phyloP scores from a whole-genome alignment of 1,140 invertebrate species.

The Apis dorsata region DNA sequence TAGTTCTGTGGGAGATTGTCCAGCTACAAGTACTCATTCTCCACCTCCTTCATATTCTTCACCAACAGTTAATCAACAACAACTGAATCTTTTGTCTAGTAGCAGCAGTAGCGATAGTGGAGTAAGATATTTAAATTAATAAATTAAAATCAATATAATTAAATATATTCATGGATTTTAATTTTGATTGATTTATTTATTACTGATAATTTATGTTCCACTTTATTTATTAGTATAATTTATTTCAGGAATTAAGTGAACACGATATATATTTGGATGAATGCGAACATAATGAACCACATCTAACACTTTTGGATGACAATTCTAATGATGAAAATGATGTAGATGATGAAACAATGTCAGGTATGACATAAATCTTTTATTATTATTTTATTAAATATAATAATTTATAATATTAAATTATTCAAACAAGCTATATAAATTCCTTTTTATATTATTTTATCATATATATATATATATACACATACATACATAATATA shows the following conservation, averaged over 20 bases:
- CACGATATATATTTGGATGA: conserved; percentile 83
- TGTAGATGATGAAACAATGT: conserved; percentile 92
- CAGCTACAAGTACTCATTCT: conserved; percentile 50
- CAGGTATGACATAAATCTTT: conserved; percentile 75
- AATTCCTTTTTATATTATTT: not conserved
- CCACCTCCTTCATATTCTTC: conserved; percentile 69
- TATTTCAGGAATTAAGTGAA: conserved; percentile 85
- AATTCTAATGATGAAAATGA: conserved; percentile 90
- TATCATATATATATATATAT: not conserved
- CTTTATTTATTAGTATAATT: not conserved
- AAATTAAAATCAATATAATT: not conserved
- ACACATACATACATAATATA: not conserved
- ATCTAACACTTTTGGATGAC: conserved; percentile 78
- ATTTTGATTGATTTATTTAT: not conserved
- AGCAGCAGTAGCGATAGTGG: conserved; percentile 79
- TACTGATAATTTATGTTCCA: not conserved
- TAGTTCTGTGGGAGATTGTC: conserved; percentile 62
- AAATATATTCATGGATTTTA: conserved; percentile 8
- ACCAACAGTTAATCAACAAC: conserved; percentile 70
- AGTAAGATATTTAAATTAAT: conserved; percentile 64
- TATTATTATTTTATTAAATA: not conserved
- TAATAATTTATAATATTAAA: not conserved
- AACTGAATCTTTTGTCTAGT: conserved; percentile 74
- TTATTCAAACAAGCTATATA: not conserved
- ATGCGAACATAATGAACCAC: conserved; percentile 76